phyloP scores from a whole-genome alignment of 2,888 invertebrate genomes.

The Idaea aversata region DNA sequence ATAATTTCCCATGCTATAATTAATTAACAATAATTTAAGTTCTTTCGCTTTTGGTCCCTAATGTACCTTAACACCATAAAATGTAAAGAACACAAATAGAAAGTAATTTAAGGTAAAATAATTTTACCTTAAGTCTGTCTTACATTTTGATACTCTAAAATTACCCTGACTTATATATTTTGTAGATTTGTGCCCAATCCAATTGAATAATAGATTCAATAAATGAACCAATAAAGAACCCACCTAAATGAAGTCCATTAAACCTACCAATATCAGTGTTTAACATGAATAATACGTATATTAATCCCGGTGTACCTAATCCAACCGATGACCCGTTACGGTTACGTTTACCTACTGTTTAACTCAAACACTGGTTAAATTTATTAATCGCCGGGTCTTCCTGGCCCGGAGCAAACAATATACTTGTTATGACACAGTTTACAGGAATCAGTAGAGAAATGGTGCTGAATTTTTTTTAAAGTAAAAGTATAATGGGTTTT shows the following conservation, averaged over 20 bases:
- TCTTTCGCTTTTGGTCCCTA: no score
- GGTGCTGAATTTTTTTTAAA: not conserved
- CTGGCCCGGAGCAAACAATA: constrained; percentile 53
- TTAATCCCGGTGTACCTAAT: constrained; percentile 10
- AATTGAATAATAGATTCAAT: not conserved
- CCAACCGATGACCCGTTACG: constrained; percentile 39
- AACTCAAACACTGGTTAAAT: constrained; percentile 64
- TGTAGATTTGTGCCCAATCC: no score
- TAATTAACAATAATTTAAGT: no score
- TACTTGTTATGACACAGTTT: constrained; percentile 21
- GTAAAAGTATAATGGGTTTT: no score
- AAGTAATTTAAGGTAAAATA: no score
- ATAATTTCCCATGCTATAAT: no score
- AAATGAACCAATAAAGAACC: not conserved
- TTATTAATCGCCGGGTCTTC: constrained; percentile 60
- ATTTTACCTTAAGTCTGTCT: no score
- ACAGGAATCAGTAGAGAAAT: constrained; percentile 13
- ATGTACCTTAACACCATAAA: no score
- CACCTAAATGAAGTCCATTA: not conserved
- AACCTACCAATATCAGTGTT: not conserved
- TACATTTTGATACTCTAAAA: no score
- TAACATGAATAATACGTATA: constrained; percentile 22
- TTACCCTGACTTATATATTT: no score
- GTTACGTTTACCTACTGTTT: constrained; percentile 38
- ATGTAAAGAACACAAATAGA: no score